These are phyloP conservation scores for Siniperca undulata DNA, from an alignment of 2,797 vertebrate genomes.

Conservation along the genomic window DNA sequence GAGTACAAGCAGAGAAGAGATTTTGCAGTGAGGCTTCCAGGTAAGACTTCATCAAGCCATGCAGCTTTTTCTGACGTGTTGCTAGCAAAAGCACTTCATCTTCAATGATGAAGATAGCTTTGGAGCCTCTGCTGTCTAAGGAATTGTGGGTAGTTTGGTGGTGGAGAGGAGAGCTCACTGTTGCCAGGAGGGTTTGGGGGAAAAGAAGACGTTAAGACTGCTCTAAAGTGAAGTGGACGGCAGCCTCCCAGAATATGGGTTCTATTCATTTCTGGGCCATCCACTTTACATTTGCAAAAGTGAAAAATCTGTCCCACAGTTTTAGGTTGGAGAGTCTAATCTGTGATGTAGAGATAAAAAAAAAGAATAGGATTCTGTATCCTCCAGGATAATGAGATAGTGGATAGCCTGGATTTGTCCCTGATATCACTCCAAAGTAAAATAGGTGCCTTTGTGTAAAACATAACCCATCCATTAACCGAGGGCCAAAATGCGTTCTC, in stretches of 20 bases:
- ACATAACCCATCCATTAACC: slow-evolving; percentile 25
- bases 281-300: slow-evolving; percentile 1
- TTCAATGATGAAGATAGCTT: not conserved
- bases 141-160: slow-evolving; percentile 2
- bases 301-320: slow-evolving; percentile 16
- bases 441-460: slow-evolving; percentile 41
- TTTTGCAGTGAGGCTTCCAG: slow-evolving; percentile 4
- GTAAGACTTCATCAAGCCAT: slow-evolving; percentile 10
- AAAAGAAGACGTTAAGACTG: not conserved
- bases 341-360: slow-evolving; percentile 32
- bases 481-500: not conserved
- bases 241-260: not conserved
- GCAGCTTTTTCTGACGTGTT: not conserved
- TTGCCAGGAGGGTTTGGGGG: not conserved
- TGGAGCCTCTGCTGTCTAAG: not conserved
- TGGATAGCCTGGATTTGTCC: slow-evolving; percentile 41
- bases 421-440: slow-evolving; percentile 27
- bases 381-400: slow-evolving; percentile 37
- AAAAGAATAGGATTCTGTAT: slow-evolving; percentile 16
- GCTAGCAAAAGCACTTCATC: slow-evolving; percentile 5
- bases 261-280: slow-evolving; percentile 2
- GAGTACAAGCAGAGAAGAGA: not conserved
- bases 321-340: slow-evolving; percentile 21
- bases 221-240: not conserved
- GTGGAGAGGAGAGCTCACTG: not conserved